phyloP scores from a whole-genome alignment of 2,888 invertebrate species.

The Noctua janthina region DNA sequence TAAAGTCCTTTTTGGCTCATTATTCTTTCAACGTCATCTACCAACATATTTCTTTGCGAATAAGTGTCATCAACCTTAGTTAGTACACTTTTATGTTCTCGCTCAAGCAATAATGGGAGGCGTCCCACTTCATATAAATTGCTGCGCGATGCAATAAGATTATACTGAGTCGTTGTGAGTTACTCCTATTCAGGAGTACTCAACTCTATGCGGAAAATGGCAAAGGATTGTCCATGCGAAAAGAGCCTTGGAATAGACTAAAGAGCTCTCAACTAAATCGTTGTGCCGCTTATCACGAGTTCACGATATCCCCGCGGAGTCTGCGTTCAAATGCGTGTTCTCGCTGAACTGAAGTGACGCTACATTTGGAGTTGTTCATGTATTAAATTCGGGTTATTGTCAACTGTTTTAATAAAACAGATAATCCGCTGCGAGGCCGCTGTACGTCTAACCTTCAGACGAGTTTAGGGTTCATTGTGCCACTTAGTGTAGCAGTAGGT shows the following conservation, averaged over 20 bases:
- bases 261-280: slow-evolving; percentile 13
- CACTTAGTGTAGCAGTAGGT: slow-evolving; percentile 59
- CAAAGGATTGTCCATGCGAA: slow-evolving; percentile 5
- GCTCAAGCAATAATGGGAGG: background rate
- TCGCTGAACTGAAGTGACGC: background rate
- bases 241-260: slow-evolving; percentile 2
- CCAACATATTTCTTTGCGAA: slow-evolving; percentile 16
- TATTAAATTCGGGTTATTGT: slow-evolving; percentile 42
- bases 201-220: slow-evolving; percentile 15
- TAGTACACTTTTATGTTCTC: slow-evolving; percentile 29
- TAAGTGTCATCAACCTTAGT: slow-evolving; percentile 29
- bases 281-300: slow-evolving; percentile 7
- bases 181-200: background rate
- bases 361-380: slow-evolving; percentile 1
- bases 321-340: background rate
- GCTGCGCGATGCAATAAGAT: slow-evolving; percentile 35
- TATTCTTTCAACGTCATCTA: slow-evolving; percentile 20
- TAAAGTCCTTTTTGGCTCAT: slow-evolving; percentile 4
- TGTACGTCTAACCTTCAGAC: slow-evolving; percentile 69
- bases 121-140: slow-evolving; percentile 40
- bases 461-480: slow-evolving; percentile 68
- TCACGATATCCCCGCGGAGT: background rate
- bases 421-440: slow-evolving; percentile 58
- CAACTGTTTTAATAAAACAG: slow-evolving; percentile 58
- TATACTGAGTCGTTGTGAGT: slow-evolving; percentile 8